These are phyloP conservation scores for Momotus momota DNA, from an alignment of 2,797 vertebrate genomes.

Conservation along the genomic window DNA sequence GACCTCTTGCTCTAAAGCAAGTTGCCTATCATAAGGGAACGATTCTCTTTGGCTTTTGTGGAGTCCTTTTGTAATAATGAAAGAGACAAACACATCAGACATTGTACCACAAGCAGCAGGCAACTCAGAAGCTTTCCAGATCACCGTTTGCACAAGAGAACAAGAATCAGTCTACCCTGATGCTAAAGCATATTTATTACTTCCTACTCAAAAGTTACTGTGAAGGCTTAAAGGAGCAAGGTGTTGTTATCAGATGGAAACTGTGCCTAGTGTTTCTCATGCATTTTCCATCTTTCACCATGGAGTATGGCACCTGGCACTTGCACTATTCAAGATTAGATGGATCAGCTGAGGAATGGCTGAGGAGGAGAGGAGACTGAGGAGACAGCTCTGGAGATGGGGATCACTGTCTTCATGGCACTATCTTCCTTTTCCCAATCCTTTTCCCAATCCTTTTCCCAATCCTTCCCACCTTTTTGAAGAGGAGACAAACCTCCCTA, in stretches of 20 bases:
- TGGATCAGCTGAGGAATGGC: neutral
- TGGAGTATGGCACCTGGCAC: neutral
- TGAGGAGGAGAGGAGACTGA: neutral
- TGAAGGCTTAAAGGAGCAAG: neutral
- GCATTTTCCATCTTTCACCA: neutral
- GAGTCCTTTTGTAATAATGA: neutral
- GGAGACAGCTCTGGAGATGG: neutral
- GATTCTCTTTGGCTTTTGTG: neutral
- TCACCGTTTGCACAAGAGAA: neutral
- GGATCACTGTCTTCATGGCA: neutral
- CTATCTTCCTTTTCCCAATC: neutral
- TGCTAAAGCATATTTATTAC: neutral
- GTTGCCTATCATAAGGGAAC: neutral
- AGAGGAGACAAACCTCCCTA: neutral
- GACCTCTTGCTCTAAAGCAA: neutral
- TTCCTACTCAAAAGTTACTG: neutral
- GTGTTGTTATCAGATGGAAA: neutral
- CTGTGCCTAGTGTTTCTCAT: neutral
- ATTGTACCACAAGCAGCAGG: neutral
- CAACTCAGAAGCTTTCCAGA: neutral
- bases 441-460: neutral
- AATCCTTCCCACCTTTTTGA: neutral
- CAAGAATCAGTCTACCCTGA: fast-evolving
- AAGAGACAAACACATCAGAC: neutral
- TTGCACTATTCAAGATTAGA: neutral